These are phyloP conservation scores for Decapterus maruadsi DNA, from an alignment of 2,797 vertebrate species.

Conservation along the genomic window DNA sequence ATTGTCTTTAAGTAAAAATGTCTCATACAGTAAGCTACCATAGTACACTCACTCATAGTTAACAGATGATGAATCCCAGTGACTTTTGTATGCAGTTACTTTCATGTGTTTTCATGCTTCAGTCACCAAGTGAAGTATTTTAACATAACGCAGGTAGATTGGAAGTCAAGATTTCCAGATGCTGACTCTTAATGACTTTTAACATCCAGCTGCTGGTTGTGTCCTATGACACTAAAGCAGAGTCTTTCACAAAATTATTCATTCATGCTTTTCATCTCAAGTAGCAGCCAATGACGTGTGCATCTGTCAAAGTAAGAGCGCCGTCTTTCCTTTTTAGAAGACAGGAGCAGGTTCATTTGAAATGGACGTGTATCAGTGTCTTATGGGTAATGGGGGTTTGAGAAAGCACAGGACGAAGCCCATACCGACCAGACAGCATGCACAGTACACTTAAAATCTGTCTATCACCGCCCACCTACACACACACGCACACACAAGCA, in stretches of 20 bases:
- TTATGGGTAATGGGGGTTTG: slow-evolving; percentile 26
- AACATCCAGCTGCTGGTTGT: not conserved
- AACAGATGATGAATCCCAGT: not conserved
- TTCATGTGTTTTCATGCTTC: not conserved
- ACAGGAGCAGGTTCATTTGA: slow-evolving; percentile 32
- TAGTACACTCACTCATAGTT: not conserved
- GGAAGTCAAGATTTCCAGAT: not conserved
- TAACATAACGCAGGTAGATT: not conserved
- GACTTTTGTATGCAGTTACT: too few relatives aligned
- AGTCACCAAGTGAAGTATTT: not conserved
- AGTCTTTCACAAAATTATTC: slow-evolving; percentile 10
- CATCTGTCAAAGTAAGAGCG: slow-evolving; percentile 14
- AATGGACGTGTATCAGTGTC: slow-evolving; percentile 30
- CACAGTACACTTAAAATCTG: slow-evolving; percentile 58
- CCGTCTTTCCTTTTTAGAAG: slow-evolving; percentile 13
- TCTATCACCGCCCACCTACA: slow-evolving; percentile 67
- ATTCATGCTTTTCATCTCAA: slow-evolving; percentile 11
- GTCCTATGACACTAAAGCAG: slow-evolving; percentile 10
- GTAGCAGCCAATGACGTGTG: slow-evolving; percentile 2
- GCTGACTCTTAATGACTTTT: not conserved
- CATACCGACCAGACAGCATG: slow-evolving; percentile 40
- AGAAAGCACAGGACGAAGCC: not conserved
- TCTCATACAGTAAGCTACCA: too few relatives aligned
- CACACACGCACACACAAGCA: slow-evolving; percentile 27
- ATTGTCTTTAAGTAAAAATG: not conserved